phyloP scores from a whole-genome alignment of 2,113 vertebrate species.

The Microcebus ravelobensis region DNA sequence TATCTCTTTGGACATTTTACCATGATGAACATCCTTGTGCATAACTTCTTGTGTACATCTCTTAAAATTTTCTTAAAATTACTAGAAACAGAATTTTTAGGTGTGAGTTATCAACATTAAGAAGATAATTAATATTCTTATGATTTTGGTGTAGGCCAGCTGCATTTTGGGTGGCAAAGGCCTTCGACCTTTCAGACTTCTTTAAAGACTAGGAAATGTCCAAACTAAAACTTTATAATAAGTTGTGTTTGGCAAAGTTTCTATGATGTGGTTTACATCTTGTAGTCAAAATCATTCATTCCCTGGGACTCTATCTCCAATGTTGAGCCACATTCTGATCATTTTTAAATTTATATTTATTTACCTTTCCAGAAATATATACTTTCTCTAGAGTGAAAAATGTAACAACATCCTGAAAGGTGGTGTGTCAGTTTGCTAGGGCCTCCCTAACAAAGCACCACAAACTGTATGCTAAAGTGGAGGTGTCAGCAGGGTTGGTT shows the following conservation, averaged over 20 bases:
- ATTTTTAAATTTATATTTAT: background rate
- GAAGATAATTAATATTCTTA: background rate
- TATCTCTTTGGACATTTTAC: background rate
- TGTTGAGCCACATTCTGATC: background rate
- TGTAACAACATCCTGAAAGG: background rate
- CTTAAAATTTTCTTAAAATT: slow-evolving; percentile 6
- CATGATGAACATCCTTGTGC: background rate
- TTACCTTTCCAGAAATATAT: background rate
- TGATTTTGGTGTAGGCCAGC: background rate
- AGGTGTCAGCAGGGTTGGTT: background rate
- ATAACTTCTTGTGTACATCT: background rate
- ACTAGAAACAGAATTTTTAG: background rate
- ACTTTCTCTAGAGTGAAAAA: background rate
- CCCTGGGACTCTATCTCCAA: background rate
- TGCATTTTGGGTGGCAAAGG: background rate
- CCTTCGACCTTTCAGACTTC: background rate
- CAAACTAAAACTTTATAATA: background rate
- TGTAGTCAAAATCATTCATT: background rate
- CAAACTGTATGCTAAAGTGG: background rate
- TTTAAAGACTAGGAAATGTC: background rate
- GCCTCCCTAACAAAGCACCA: background rate
- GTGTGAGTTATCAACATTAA: background rate
- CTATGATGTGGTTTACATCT: background rate
- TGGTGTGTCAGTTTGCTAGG: background rate
- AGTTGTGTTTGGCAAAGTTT: background rate